Conservation (phyloP, 1,140 invertebrate species). For the Chelonus insularis region DNA sequence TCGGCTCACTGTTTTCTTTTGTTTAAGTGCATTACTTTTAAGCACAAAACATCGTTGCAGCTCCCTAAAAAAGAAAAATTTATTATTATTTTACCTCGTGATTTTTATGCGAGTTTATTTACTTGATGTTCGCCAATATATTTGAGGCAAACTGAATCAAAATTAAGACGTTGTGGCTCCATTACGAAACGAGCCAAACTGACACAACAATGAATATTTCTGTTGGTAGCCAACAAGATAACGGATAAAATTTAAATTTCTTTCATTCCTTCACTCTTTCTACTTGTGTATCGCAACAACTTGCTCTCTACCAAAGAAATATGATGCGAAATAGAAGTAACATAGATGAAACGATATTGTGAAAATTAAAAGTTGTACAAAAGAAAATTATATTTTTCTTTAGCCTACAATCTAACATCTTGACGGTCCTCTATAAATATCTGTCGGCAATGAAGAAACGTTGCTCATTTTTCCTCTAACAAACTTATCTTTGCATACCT, state of each 20-base stretch:
- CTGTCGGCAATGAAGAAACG: not conserved
- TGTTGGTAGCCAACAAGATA: conserved; percentile 34
- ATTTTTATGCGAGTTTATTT: not conserved
- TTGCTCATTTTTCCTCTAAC: not conserved
- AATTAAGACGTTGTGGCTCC: conserved; percentile 31
- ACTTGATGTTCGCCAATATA: no score
- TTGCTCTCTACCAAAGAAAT: not conserved
- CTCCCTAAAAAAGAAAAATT: no score
- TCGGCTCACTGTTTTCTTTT: not conserved
- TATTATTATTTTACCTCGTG: not conserved
- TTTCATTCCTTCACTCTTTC: conserved; percentile 16
- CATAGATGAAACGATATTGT: conserved; percentile 42
- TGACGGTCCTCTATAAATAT: conserved; percentile 21
- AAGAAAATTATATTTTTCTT: conserved; percentile 42
- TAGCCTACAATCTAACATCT: conserved; percentile 30
- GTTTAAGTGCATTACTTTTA: not conserved
- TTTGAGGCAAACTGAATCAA: no score
- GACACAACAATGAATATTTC: conserved; percentile 36
- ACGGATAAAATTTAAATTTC: conserved; percentile 45
- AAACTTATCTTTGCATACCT: not conserved
- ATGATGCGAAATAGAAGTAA: not conserved
- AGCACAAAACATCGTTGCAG: not conserved
- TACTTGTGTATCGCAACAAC: not conserved
- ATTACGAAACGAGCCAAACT: not conserved
- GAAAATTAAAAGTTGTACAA: conserved; percentile 52